These are phyloP conservation scores for Anguilla rostrata DNA, from an alignment of 2,113 vertebrate species.

Conservation along the genomic window DNA sequence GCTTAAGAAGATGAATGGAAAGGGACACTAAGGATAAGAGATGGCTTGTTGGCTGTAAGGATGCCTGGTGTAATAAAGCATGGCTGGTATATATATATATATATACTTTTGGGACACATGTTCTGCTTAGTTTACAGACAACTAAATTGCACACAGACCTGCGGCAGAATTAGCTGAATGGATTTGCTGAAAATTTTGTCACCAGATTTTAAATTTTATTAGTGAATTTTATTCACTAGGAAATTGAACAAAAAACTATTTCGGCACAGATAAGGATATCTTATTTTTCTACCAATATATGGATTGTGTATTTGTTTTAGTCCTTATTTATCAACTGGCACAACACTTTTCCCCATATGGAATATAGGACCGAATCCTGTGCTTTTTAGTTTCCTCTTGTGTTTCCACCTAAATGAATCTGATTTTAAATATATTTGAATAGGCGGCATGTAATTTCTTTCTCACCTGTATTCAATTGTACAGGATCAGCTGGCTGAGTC, in stretches of 20 bases:
- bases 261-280: background rate
- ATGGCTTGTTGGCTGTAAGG: background rate
- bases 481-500: constrained; percentile 82
- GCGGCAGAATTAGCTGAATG: background rate
- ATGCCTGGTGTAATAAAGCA: background rate
- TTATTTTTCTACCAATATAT: background rate
- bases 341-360: background rate
- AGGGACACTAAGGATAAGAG: background rate
- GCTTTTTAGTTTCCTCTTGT: background rate
- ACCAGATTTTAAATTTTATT: no score
- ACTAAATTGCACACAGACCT: background rate
- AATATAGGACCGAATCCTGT: background rate
- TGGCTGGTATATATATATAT: background rate
- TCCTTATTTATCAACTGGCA: background rate
- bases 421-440: background rate
- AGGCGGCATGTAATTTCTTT: background rate
- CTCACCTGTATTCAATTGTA: constrained; percentile 28
- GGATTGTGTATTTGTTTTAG: background rate
- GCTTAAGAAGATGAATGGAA: background rate
- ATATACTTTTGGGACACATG: background rate
- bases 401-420: background rate
- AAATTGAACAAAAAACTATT: background rate
- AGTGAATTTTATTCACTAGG: background rate
- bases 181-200: background rate
- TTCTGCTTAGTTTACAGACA: background rate